A percentile compares a stretch with the other conserved stretches of the same genome.
Conservation (phyloP, 2,797 vertebrate species). For the Xiphorhynchus erythropygius region DNA sequence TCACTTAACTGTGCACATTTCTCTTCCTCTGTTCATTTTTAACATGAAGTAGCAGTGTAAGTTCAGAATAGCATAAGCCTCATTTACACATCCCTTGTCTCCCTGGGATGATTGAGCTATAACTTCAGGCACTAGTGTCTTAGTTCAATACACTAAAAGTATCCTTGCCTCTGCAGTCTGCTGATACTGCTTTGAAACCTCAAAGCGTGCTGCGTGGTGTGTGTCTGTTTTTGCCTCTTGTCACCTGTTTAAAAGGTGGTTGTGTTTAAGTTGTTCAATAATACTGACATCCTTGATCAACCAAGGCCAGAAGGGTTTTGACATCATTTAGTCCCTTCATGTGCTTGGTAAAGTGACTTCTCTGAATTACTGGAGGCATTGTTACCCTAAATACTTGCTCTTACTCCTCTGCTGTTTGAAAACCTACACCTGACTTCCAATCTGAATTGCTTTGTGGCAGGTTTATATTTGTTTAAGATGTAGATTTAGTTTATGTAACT, state of each 20-base stretch:
- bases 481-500: neutral
- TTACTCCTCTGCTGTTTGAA: neutral
- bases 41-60: neutral
- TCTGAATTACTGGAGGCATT: neutral
- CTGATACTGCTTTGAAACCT: neutral
- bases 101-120: neutral
- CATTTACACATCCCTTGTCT: neutral
- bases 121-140: accelerated
- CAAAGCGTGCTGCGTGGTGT: neutral
- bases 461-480: neutral
- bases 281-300: neutral
- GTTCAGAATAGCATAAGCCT: neutral
- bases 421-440: neutral
- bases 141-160: accelerated
- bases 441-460: neutral
- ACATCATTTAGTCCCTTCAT: neutral
- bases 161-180: neutral
- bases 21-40: neutral
- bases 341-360: neutral
- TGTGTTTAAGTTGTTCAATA: neutral
- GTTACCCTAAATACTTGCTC: neutral
- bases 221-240: neutral
- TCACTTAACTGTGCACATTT: neutral
- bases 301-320: neutral
- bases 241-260: neutral